Evolutionary conservation across 2,888 invertebrate genomes (phyloP).

Genomic region (Rhorus exstirpatorius): DNA sequence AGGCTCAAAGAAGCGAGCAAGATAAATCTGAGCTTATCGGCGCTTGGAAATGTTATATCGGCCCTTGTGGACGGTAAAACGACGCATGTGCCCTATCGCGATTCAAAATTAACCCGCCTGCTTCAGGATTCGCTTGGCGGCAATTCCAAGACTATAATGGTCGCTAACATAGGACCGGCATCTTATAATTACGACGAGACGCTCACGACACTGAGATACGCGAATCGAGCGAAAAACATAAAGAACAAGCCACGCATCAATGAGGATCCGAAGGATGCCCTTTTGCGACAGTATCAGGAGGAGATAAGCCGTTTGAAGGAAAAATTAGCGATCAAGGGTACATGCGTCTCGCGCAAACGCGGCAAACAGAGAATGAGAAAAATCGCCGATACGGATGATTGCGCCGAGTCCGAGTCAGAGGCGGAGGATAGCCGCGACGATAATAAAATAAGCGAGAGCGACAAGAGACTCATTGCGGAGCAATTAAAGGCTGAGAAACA

Average conservation of each 20-base stretch:
- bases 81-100: constrained; percentile 98
- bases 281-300: constrained; percentile 97
- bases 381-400: constrained; percentile 87
- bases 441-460: constrained; percentile 85
- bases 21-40: constrained; percentile 98
- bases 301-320: constrained; percentile 93
- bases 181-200: constrained; percentile 99
- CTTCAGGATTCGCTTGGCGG: constrained; percentile 99
- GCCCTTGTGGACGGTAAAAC: constrained; percentile 97
- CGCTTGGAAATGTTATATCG: constrained; percentile 99
- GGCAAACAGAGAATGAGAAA: constrained; percentile 84
- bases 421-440: constrained; percentile 86
- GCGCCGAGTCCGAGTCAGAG: constrained; percentile 84
- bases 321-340: constrained; percentile 82
- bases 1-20: constrained; percentile 98
- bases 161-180: constrained; percentile 99
- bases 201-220: constrained; percentile 97
- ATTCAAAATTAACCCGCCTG: constrained; percentile 98
- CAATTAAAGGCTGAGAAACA: constrained; percentile 90
- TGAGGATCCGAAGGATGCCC: constrained; percentile 99
- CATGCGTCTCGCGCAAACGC: constrained; percentile 83
- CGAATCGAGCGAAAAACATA: constrained; percentile 98
- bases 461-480: constrained; percentile 87
- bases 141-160: constrained; percentile 99
- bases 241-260: constrained; percentile 99